phyloP scores from a whole-genome alignment of 92 coral and sea anemone genomes.

The Porites rus region DNA sequence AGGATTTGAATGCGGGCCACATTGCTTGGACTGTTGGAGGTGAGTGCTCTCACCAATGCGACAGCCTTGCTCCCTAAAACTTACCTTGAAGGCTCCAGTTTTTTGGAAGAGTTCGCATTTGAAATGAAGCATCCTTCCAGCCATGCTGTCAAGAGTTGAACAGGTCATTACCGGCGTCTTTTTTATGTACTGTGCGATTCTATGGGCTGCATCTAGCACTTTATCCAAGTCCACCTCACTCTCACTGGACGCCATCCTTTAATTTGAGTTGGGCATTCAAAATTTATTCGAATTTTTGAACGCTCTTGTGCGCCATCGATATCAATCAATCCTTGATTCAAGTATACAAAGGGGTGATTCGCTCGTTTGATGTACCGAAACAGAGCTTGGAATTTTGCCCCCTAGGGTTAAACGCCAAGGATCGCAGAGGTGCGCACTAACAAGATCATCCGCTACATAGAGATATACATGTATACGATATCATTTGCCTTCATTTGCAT shows the following conservation, averaged over 20 bases:
- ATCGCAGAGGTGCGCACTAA: too few species aligned
- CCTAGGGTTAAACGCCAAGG: too few species aligned
- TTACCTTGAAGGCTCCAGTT: constrained; percentile 94
- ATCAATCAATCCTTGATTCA: too few species aligned
- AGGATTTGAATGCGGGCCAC: too few species aligned
- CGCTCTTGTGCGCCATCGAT: background rate
- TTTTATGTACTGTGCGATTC: constrained; percentile 84
- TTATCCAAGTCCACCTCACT: constrained; percentile 44
- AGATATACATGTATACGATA: too few species aligned
- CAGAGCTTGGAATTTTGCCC: too few species aligned
- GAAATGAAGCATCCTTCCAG: constrained; percentile 87
- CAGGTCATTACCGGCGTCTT: constrained; percentile 90
- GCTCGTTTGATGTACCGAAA: too few species aligned
- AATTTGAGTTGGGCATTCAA: too few species aligned
- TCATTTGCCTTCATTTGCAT: too few species aligned
- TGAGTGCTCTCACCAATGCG: background rate
- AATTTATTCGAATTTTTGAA: too few species aligned
- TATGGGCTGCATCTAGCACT: constrained; percentile 80
- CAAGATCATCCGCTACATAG: too few species aligned
- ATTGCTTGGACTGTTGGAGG: background rate
- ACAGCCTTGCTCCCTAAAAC: background rate
- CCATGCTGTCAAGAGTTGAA: constrained; percentile 83
- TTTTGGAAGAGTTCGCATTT: constrained; percentile 96
- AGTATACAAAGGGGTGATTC: too few species aligned
- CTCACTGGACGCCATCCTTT: constrained; percentile 57